These are phyloP conservation scores for Caenorhabditis wallacei DNA, from an alignment of 2,888 invertebrate genomes.

Conservation along the genomic window DNA sequence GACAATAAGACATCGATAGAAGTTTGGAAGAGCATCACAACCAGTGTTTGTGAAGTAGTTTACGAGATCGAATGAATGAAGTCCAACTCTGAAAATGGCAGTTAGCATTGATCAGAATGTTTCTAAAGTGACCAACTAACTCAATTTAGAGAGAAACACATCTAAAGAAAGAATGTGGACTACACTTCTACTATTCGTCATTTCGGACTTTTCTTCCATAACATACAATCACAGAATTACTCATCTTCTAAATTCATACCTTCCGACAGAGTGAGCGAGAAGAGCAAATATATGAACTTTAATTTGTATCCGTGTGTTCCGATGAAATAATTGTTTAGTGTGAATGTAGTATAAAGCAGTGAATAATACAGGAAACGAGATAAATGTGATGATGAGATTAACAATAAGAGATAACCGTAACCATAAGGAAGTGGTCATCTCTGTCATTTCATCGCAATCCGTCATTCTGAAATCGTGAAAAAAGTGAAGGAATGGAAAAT, in stretches of 20 bases:
- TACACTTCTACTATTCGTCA: too few species aligned
- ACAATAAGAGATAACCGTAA: conserved; percentile 49
- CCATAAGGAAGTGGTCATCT: conserved; percentile 43
- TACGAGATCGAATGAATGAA: conserved; percentile 47
- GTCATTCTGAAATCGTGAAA: conserved; percentile 19
- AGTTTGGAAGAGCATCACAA: conserved; percentile 50
- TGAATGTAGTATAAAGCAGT: conserved; percentile 38
- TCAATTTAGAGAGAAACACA: background rate
- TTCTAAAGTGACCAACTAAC: background rate
- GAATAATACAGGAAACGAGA: conserved; percentile 40
- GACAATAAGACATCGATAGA: conserved; percentile 50
- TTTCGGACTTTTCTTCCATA: background rate
- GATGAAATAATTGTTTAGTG: conserved; percentile 46
- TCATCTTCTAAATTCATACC: conserved; percentile 21
- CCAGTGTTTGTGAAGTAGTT: conserved; percentile 55
- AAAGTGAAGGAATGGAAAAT: background rate
- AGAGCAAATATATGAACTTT: conserved; percentile 57
- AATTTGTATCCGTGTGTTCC: conserved; percentile 52
- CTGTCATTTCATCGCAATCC: conserved; percentile 51
- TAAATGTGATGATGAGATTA: conserved; percentile 38
- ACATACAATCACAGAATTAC: background rate
- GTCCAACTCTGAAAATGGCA: conserved; percentile 41
- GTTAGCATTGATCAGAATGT: background rate
- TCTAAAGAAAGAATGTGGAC: background rate
- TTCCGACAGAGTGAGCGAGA: conserved; percentile 44